Evolutionary conservation across 2,888 invertebrate species (phyloP), one percentile per base, ranked within the genome.

Genomic region (Agrochola lota): DNA sequence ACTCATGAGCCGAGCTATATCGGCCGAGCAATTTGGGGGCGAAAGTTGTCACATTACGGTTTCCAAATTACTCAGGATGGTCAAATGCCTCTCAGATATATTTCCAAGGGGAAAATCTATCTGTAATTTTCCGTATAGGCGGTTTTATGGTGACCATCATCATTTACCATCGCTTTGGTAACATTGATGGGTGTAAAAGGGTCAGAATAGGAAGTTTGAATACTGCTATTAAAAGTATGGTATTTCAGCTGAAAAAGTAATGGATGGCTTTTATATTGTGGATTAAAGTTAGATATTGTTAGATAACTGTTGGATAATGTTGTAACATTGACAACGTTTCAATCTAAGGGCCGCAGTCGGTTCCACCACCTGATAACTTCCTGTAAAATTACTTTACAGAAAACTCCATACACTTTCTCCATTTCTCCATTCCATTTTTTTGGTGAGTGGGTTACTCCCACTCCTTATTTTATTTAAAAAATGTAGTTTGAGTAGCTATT

Each of bases 11-110:
- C 88, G 80, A 43, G 84, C 69, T 83, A 86, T 70, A 88, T 74
- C 55, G 80, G 69, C 52, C 76, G 78, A 89, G 89, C 87, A 90
- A 92, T 91, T 92, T 92, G 84, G 86, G 88, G 89, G 88, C 87
- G 84, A 90, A 92, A 92, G 89, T 92, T 91, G 90, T 87, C 90
- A 89, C 90, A 91, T 92, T 91, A 90, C 85, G 82, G 86, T 68
- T 80, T 86, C 86, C 87, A 91, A 91, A 92, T 92, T 91, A 87
- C 90, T 89, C 90, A 85, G 88, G 86, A 83, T 88, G 91, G 89
- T 90, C 90, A 91, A 92, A 90, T 83, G 88, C 84, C 86, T 84
- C 82, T 62, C 80, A 85, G 87, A 83, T 83, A 89, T 87, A 88
- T 90, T 88, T 89, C 80, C 64, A 81, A 78, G 77, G 78, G 81